Evolutionary conservation across 2,888 invertebrate genomes (phyloP), one percentile per base, ranked within the genome.

Genomic region (Microctonus brassicae): DNA sequence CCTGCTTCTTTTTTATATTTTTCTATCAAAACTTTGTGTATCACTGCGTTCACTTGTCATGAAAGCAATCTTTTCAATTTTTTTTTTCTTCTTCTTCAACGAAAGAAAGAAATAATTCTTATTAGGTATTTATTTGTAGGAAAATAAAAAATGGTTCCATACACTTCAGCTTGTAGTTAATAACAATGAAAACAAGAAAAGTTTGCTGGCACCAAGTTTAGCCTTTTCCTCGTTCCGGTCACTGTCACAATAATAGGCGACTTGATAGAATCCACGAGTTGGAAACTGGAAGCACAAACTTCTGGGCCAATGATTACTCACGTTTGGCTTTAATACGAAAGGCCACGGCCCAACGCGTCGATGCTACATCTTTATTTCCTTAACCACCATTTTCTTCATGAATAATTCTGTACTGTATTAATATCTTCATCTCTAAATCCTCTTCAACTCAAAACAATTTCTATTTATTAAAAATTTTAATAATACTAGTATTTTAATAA

Each of bases 331-430:
- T 55, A 55, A 55, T 55, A 11, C 24, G 13, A 55, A n/a, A 24
- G 11, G 24, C 24, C 55, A 55, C 24, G 26, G 24, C 26, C 24
- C 55, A 67, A n/a, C 36, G 36, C 13, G 13, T 57, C 62, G 33
- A 36, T 24, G 29, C 62, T 53, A 17, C 42, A 63, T 57, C 57
- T 36, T 63, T 55, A 57, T 55, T 39, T 10, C 17, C 63, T 57
- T 39, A 6, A 10, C 29, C 55, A 55, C 36, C 63, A 22, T 53
- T 57, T 61, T 55, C 3, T 61, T 63, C 47, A 17, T 7, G 1
- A 6, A 47, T 47, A n/a, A 47, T 17, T 47, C 47, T 17, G 47
- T 7, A n/a, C 1, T 0, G 7, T 7, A 47, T 17, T n/a, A 4
- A 39, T n/a, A 13, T n/a, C 2, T 13, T 39, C 5, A 39, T n/a